Evolutionary conservation across 2,113 vertebrate species (phyloP), one percentile per base, ranked within the genome.

Genomic region (Syrmaticus mikado): DNA sequence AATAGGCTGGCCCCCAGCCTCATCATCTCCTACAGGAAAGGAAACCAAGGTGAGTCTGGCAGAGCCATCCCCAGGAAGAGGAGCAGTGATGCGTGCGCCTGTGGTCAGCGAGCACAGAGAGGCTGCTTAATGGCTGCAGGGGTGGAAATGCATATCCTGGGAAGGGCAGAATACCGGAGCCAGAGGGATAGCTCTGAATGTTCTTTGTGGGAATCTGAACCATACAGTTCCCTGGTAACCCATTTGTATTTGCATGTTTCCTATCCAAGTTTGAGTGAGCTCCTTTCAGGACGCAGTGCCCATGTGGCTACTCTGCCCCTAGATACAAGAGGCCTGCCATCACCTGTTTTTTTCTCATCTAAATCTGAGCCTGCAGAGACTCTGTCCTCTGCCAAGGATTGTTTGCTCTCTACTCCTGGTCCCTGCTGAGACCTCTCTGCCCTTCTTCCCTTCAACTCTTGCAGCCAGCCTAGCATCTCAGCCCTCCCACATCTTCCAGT

Each of bases 241-340:
- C 6, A 3, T 13, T 22, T 22, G 76, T 25, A 21, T 38, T n/a
- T 46, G 24, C 0, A 0, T 13, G 27, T 66, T 65, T 78, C 67
- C 60, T 90, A 78, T 30, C 66, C 81, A 89, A 40, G 5, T 76
- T 79, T 36, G 71, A n/a, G 10, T 24, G 30, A 87, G 75, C 20
- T 57, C 6, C 24, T 55, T 58, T 8, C 18, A 80, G 52, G 12
- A 57, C 40, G 45, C 30, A 13, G 27, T 61, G 6, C 52, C 40
- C 11, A 7, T 48, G 32, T 10, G 18, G 27, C 72, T 82, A 8
- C 55, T 30, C 10, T 64, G 7, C 34, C 73, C 36, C 40, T 14
- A 25, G 10, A 76, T 6, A 25, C 0, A 3, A 80, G 22, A 24
- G 58, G 34, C 17, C 46, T 90, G 75, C 17, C 16, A 7, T 73